Conservation (phyloP, 2,797 vertebrate genomes). For the Neoniphon sammara region DNA sequence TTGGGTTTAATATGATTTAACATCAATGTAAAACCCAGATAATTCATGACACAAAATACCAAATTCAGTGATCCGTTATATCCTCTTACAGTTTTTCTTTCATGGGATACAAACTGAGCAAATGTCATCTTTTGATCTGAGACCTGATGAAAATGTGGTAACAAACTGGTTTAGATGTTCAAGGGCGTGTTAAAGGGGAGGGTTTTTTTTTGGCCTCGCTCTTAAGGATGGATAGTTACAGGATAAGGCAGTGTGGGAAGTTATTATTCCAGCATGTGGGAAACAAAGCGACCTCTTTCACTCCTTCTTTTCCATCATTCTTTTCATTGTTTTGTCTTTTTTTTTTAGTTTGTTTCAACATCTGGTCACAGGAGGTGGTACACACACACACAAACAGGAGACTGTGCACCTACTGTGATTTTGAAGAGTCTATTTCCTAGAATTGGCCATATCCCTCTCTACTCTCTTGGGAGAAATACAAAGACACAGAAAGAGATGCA, state of each 20-base stretch:
- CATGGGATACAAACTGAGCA: background rate
- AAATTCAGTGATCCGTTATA: background rate
- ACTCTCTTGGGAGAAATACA: constrained; percentile 25
- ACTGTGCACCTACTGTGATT: constrained; percentile 66
- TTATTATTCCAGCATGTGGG: background rate
- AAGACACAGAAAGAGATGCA: constrained; percentile 21
- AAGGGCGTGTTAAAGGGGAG: too few relatives aligned
- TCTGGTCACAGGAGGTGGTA: constrained; percentile 73
- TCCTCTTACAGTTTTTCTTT: background rate
- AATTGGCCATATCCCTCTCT: constrained; percentile 18
- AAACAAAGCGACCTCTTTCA: background rate
- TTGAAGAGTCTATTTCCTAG: constrained; percentile 54
- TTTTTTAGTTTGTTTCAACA: constrained; percentile 55
- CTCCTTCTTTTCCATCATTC: background rate
- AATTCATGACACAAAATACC: background rate
- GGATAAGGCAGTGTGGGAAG: background rate
- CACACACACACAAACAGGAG: constrained; percentile 23
- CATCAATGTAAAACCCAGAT: background rate
- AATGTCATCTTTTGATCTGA: background rate
- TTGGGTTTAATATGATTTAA: background rate
- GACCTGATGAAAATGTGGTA: background rate
- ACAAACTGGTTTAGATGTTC: background rate
- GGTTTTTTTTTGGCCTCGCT: background rate
- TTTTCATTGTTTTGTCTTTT: constrained; percentile 30
- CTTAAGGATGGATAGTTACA: background rate